Percentiles rank a stretch among this genome's conserved stretches.
Evolutionary conservation across 2,888 invertebrate species (phyloP).

Genomic region (Atrina japonica): DNA sequence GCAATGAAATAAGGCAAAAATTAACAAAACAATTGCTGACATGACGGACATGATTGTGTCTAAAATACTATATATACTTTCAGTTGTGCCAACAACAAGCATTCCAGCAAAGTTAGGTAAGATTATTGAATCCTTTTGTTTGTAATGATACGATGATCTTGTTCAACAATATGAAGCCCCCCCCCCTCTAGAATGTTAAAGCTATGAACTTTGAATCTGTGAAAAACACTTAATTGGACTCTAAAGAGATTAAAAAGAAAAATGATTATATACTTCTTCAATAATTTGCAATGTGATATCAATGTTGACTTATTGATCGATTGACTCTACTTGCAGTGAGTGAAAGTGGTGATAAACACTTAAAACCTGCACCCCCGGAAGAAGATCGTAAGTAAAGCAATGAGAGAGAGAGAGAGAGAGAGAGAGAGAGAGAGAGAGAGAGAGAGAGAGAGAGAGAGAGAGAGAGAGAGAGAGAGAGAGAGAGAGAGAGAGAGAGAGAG

Average conservation of each 20-base stretch:
- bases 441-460: too few species aligned
- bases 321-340: background rate
- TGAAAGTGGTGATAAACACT: background rate
- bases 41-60: too few species aligned
- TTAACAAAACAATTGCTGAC: too few species aligned
- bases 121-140: background rate
- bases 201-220: too few species aligned
- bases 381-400: background rate
- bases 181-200: too few species aligned
- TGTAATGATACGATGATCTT: too few species aligned
- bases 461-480: background rate
- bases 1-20: background rate
- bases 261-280: background rate
- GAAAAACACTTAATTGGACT: too few species aligned
- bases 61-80: background rate
- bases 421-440: background rate
- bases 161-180: too few species aligned
- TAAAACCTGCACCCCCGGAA: background rate
- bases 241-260: too few species aligned
- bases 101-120: constrained; percentile 29
- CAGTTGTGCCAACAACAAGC: constrained; percentile 13
- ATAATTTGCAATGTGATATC: background rate
- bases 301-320: background rate
- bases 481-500: background rate
- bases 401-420: background rate